Evolutionary conservation across 2,888 invertebrate genomes (phyloP).

Genomic region (Craniophora ligustri): DNA sequence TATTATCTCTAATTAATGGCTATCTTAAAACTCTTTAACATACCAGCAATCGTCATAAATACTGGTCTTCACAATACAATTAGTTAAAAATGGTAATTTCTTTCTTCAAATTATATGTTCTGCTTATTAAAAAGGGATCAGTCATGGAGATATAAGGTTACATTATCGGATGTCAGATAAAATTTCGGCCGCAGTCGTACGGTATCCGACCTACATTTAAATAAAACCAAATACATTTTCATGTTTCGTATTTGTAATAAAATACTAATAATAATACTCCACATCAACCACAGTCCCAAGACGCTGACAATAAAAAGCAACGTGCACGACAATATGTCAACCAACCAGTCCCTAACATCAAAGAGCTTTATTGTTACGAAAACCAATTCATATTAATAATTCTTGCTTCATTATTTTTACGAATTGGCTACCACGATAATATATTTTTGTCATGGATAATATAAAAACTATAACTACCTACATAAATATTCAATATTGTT

Average conservation of each 20-base stretch:
- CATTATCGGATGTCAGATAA: conserved; percentile 32
- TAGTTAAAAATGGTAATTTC: neutral
- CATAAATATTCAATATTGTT: too few relatives aligned
- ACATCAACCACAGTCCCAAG: conserved; percentile 51
- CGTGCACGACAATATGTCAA: conserved; percentile 49
- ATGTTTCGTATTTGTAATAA: conserved; percentile 47
- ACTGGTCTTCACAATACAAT: neutral
- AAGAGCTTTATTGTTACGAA: conserved; percentile 40
- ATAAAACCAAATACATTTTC: conserved; percentile 47
- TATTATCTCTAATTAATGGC: conserved; percentile 45
- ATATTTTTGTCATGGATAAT: too few relatives aligned
- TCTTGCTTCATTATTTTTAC: conserved; percentile 9
- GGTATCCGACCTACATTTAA: conserved; percentile 46
- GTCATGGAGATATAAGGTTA: conserved; percentile 20
- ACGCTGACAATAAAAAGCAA: conserved; percentile 51
- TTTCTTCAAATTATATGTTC: neutral
- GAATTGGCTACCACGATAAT: neutral
- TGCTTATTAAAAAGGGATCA: conserved; percentile 4
- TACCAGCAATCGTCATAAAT: neutral
- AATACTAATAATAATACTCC: conserved; percentile 55
- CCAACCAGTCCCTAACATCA: conserved; percentile 37
- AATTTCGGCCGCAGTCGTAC: conserved; percentile 38
- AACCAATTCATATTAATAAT: conserved; percentile 31
- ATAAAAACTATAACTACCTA: too few relatives aligned
- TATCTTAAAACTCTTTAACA: conserved; percentile 16